A percentile compares a stretch with the other conserved stretches of the same genome.
These are phyloP conservation scores for Notarius lentiginosus DNA, from an alignment of 2,113 vertebrate species.

Conservation along the genomic window DNA sequence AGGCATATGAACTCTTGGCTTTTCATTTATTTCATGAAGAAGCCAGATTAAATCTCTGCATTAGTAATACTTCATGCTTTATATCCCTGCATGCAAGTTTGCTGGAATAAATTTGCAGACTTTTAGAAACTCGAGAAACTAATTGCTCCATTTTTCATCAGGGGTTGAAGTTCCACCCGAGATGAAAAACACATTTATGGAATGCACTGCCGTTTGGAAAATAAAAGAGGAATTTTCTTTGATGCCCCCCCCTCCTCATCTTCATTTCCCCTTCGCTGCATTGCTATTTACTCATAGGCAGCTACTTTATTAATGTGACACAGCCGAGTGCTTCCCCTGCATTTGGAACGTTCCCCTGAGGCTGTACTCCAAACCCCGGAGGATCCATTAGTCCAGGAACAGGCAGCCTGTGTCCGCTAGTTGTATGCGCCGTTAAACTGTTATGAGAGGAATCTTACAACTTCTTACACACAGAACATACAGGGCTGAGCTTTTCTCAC, in stretches of 20 bases:
- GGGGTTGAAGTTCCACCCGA: constrained; percentile 30
- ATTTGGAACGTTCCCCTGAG: constrained; percentile 51
- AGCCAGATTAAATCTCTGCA: not conserved
- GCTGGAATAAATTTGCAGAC: constrained; percentile 7
- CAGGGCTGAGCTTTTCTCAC: constrained; percentile 23
- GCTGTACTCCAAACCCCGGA: constrained; percentile 51
- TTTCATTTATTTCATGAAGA: constrained; percentile 8
- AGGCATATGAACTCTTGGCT: not conserved
- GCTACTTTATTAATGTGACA: constrained; percentile 63
- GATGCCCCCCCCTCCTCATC: constrained; percentile 24
- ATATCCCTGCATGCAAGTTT: not conserved
- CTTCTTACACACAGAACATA: constrained; percentile 6
- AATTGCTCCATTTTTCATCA: constrained; percentile 46
- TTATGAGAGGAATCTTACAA: constrained; percentile 35
- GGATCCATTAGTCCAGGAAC: constrained; percentile 52
- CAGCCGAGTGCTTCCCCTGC: constrained; percentile 49
- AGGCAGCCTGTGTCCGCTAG: constrained; percentile 48
- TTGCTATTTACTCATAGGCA: constrained; percentile 57
- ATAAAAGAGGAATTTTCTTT: constrained; percentile 46
- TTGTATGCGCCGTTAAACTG: constrained; percentile 52
- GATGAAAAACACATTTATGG: constrained; percentile 49
- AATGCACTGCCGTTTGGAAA: constrained; percentile 53
- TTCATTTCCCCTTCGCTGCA: constrained; percentile 40
- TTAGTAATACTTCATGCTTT: constrained; percentile 5
- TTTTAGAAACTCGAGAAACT: constrained; percentile 33